These are phyloP conservation scores for Drosophila nikananu DNA, from an alignment of 1,140 invertebrate genomes.

Conservation along the genomic window DNA sequence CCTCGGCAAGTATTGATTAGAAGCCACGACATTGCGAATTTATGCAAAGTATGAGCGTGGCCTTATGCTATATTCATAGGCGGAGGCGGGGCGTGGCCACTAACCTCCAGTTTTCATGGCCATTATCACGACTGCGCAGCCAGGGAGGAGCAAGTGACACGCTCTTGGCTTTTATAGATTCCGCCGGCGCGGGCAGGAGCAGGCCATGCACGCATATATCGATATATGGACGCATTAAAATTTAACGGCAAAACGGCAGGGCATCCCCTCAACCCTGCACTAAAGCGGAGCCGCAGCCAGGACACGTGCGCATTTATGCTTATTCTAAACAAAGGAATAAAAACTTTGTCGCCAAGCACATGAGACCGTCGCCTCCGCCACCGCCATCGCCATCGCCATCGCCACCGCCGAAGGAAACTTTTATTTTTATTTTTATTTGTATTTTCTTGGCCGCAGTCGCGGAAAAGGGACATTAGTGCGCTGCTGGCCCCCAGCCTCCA, in stretches of 20 bases:
- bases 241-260: constrained; percentile 63
- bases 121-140: constrained; percentile 47
- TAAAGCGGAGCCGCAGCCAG: constrained; percentile 44
- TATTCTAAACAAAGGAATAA: constrained; percentile 84
- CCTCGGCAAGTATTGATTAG: constrained; percentile 47
- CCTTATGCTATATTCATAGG: constrained; percentile 73
- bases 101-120: constrained; percentile 3
- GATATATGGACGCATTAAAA: constrained; percentile 84
- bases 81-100: constrained; percentile 5
- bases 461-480: constrained; percentile 13
- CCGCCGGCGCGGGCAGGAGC: constrained; percentile 24
- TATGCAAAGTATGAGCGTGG: constrained; percentile 27
- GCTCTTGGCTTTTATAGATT: constrained; percentile 65
- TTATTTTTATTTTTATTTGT: constrained; percentile 1
- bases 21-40: constrained; percentile 29
- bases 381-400: neutral
- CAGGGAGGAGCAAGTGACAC: constrained; percentile 22
- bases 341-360: constrained; percentile 78
- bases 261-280: constrained; percentile 23
- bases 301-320: constrained; percentile 79
- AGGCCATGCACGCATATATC: constrained; percentile 73
- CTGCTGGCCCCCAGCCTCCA: neutral
- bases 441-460: constrained; percentile 1
- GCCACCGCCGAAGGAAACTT: neutral
- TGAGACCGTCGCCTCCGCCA: constrained; percentile 51